phyloP scores from a whole-genome alignment of 2,113 vertebrate species.

The Sinocyclocheilus grahami region DNA sequence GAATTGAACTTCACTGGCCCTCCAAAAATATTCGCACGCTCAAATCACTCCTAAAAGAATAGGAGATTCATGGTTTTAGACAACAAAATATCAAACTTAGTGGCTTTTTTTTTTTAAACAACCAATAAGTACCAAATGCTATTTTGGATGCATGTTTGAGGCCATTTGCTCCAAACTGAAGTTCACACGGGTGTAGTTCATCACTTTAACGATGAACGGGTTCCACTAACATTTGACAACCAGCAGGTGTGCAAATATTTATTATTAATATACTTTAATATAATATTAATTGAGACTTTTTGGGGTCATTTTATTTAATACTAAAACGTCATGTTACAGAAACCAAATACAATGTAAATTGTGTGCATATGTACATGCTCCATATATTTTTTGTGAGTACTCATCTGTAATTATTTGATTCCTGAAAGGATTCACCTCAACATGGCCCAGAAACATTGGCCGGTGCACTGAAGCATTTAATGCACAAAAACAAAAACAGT shows the following conservation, averaged over 20 bases:
- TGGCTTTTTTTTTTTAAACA: neutral
- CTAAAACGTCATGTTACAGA: neutral
- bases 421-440: neutral
- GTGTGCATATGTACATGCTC: too few relatives aligned
- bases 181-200: neutral
- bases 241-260: neutral
- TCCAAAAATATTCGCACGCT: neutral
- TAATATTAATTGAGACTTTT: neutral
- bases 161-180: neutral
- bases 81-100: neutral
- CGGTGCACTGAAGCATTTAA: slow-evolving; percentile 24
- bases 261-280: neutral
- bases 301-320: neutral
- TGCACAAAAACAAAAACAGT: slow-evolving; percentile 17
- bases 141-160: neutral
- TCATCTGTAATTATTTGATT: neutral
- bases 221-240: neutral
- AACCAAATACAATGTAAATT: neutral
- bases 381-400: neutral
- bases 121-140: neutral
- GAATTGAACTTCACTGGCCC: neutral
- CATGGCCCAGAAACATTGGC: neutral
- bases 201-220: neutral
- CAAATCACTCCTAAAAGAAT: neutral
- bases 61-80: neutral